Percentiles rank a stretch among this genome's conserved stretches.
Evolutionary conservation across 2,113 vertebrate genomes (phyloP).

Genomic region (Eleginops maclovinus): DNA sequence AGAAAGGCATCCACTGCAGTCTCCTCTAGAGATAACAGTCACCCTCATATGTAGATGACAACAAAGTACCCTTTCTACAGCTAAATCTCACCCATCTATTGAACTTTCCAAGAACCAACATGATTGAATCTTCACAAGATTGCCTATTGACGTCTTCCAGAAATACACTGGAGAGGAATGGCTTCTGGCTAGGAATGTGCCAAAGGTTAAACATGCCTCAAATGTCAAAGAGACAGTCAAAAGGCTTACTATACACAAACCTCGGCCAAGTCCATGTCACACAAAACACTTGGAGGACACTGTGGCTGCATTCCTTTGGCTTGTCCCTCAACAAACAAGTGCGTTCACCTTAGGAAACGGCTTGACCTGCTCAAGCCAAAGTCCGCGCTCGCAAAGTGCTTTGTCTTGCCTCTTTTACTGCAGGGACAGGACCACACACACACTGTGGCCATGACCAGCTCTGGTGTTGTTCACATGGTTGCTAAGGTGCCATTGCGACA

Average conservation of each 20-base stretch:
- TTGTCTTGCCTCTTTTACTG: slow-evolving; percentile 66
- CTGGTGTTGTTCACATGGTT: slow-evolving; percentile 69
- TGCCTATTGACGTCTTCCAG: slow-evolving; percentile 46
- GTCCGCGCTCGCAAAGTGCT: slow-evolving; percentile 49
- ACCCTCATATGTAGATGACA: slow-evolving; percentile 33
- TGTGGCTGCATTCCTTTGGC: slow-evolving; percentile 58
- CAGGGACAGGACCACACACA: slow-evolving; percentile 75
- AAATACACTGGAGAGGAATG: slow-evolving; percentile 3
- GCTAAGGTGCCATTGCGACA: slow-evolving; percentile 60
- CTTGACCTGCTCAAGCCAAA: slow-evolving; percentile 56
- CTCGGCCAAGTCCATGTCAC: slow-evolving; percentile 49
- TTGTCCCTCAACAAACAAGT: slow-evolving; percentile 59
- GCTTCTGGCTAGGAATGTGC: background rate
- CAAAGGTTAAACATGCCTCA: slow-evolving; percentile 59
- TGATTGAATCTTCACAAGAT: slow-evolving; percentile 49
- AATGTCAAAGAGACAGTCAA: slow-evolving; percentile 64
- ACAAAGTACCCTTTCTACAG: slow-evolving; percentile 37
- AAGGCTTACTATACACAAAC: slow-evolving; percentile 42
- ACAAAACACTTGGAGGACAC: slow-evolving; percentile 46
- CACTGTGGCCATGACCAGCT: slow-evolving; percentile 29
- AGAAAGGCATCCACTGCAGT: slow-evolving; percentile 30
- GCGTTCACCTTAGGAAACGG: slow-evolving; percentile 47
- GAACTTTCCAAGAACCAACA: slow-evolving; percentile 48
- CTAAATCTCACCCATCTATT: slow-evolving; percentile 30
- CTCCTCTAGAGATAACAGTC: slow-evolving; percentile 44